Evolutionary conservation across 1,140 invertebrate species (phyloP), one percentile per base, ranked within the genome.

Genomic region (Rhopalosiphum maidis): DNA sequence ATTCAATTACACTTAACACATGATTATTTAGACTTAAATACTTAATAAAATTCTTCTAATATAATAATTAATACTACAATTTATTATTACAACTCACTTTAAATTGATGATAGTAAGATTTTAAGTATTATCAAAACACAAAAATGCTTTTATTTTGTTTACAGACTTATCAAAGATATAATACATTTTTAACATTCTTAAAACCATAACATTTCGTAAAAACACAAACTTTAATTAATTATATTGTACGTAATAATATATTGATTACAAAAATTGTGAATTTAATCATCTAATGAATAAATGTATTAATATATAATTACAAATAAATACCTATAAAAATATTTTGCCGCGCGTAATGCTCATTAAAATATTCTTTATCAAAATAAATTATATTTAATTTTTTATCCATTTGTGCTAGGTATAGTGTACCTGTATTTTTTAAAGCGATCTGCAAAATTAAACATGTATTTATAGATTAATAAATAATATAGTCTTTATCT

Each of bases 351-450:
- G 48, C 1, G 15, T 51, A 25, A 25, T 86, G 41, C 25, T 86
- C 85, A 86, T 86, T 86, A 86, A 35, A 87, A 87, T 87, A 48
- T n/a, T 46, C 18, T 7, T 48, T n/a, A 87, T 87, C 30, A 87
- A 87, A 87, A 83, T 37, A 0, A 30, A 30, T 21, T 87, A 48
- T 35, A 6, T n/a, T 87, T 51, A 6, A 48, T 21, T 43, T 85
- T 43, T 25, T 8, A 48, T 35, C 48, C 7, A 22, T 30, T 87
- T n/a, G 18, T 41, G 15, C 23, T 21, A 22, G 30, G n/a, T 51
- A 48, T 41, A 22, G 11, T 11, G 11, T 2, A 77, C 25, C 25
- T 41, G 37, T 43, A 87, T 46, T 1, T 22, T 21, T 18, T 48
- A 2, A 87, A 87, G 51, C n/a, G 15, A 48, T 35, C 21, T 51